Evolutionary conservation across 2,888 invertebrate genomes (phyloP).

Genomic region (Globia sparganii): DNA sequence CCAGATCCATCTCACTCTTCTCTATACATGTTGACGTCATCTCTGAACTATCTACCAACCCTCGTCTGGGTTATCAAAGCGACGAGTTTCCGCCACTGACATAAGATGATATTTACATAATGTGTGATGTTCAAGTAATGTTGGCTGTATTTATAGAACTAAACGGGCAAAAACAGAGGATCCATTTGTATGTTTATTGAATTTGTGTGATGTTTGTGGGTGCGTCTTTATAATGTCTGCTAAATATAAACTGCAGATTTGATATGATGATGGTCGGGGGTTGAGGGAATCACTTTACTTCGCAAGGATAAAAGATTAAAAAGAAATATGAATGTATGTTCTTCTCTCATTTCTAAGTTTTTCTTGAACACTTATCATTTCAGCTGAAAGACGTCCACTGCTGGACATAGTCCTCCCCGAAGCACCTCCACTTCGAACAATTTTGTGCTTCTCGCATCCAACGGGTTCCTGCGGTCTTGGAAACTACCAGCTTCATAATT

Average conservation of each 20-base stretch:
- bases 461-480: no score
- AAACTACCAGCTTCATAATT: no score
- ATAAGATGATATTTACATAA: constrained; percentile 47
- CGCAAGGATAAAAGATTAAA: not conserved
- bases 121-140: constrained; percentile 26
- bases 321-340: not conserved
- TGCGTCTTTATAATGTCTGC: constrained; percentile 1
- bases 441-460: no score
- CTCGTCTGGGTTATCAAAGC: constrained; percentile 44
- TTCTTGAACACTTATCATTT: no score
- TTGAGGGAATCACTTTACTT: not conserved
- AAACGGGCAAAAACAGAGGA: constrained; percentile 24
- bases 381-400: no score
- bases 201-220: constrained; percentile 27
- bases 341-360: not conserved
- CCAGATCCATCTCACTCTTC: not conserved
- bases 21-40: constrained; percentile 36
- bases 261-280: not conserved
- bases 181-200: constrained; percentile 44
- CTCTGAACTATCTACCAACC: constrained; percentile 24
- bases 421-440: no score
- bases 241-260: constrained; percentile 1
- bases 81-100: constrained; percentile 21
- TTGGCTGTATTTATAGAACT: constrained; percentile 24
- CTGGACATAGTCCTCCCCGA: no score